phyloP scores from a whole-genome alignment of 1,140 invertebrate genomes.

The Nylanderia fulva region DNA sequence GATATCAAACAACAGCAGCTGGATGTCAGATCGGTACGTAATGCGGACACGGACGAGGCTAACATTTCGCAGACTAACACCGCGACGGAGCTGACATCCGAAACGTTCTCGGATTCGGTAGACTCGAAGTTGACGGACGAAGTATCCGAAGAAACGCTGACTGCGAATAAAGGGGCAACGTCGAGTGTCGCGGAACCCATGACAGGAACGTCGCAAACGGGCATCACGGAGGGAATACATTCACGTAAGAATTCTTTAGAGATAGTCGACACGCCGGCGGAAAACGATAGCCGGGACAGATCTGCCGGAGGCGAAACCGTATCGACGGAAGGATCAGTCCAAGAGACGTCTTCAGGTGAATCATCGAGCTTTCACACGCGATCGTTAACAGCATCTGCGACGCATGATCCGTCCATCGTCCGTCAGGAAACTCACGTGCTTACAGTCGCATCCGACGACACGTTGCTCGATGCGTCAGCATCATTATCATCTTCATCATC shows the following conservation, averaged over 20 bases:
- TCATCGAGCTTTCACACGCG: not conserved
- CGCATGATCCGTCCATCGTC: not conserved
- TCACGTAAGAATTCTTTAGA: conserved; percentile 22
- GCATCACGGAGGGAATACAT: conserved; percentile 15
- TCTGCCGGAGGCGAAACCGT: not conserved
- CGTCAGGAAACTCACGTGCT: not conserved
- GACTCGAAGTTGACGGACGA: not conserved
- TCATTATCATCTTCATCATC: conserved; percentile 35
- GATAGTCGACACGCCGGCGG: not conserved
- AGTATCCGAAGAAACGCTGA: conserved; percentile 5
- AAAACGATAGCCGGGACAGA: not conserved
- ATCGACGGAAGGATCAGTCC: not conserved
- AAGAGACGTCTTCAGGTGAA: not conserved
- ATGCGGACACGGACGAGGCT: not conserved
- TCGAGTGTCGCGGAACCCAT: not conserved
- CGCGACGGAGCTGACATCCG: conserved; percentile 1
- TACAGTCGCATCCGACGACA: not conserved
- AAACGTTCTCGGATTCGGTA: conserved; percentile 2
- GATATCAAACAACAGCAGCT: conserved; percentile 51
- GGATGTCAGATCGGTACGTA: conserved; percentile 70
- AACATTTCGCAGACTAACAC: conserved; percentile 33
- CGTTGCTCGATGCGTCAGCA: conserved; percentile 18
- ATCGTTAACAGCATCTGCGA: conserved; percentile 17
- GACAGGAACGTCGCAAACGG: not conserved
- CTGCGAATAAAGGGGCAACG: not conserved